Conservation (phyloP, 2,888 invertebrate genomes). For the Bugula neritina region DNA sequence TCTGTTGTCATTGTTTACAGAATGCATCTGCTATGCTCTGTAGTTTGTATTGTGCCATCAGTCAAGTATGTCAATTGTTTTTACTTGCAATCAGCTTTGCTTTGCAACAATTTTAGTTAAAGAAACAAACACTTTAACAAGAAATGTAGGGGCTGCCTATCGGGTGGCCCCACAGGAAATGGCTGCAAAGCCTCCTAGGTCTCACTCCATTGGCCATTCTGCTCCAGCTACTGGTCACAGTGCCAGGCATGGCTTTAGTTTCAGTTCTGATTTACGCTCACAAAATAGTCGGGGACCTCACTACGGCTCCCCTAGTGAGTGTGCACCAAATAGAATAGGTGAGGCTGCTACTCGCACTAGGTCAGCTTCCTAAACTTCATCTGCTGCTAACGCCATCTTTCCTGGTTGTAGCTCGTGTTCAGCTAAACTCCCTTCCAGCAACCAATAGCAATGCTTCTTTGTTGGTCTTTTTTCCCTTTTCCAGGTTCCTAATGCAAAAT, state of each 20-base stretch:
- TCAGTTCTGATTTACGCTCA: not conserved
- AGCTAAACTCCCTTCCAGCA: not conserved
- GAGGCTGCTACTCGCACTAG: not conserved
- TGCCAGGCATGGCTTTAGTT: constrained; percentile 11
- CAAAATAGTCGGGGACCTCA: not conserved
- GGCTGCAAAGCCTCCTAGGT: not conserved
- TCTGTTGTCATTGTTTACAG: no score
- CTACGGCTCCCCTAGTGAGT: not conserved
- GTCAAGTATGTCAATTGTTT: no score
- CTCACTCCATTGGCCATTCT: not conserved
- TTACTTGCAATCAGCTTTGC: no score
- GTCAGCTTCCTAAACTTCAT: not conserved
- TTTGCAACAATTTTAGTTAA: constrained; percentile 23
- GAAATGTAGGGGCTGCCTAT: not conserved
- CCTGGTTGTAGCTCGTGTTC: not conserved
- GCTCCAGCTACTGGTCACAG: not conserved
- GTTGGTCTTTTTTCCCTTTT: not conserved
- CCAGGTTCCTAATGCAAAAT: no score
- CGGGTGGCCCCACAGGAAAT: not conserved
- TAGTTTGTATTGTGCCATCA: no score
- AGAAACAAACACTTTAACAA: constrained; percentile 13
- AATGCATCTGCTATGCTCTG: no score
- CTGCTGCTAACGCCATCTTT: not conserved
- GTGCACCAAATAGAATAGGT: not conserved
- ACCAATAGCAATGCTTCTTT: not conserved